Evolutionary conservation across 2,797 vertebrate genomes (phyloP).

Genomic region (Astyanax mexicanus): DNA sequence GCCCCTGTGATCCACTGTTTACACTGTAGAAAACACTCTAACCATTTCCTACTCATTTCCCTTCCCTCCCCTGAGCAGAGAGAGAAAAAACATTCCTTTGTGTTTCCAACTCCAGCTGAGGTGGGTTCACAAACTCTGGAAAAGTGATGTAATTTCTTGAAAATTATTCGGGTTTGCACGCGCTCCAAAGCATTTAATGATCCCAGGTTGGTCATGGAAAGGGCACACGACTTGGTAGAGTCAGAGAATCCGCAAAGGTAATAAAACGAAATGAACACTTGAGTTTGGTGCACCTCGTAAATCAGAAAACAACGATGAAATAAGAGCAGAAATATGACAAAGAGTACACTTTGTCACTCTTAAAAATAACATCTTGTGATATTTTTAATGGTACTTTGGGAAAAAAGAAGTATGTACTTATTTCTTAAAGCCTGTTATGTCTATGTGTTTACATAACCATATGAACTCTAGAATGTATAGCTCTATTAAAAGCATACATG

Average conservation of each 20-base stretch:
- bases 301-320: conserved; percentile 75
- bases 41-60: conserved; percentile 74
- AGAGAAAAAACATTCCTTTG: conserved; percentile 52
- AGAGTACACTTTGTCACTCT: conserved; percentile 69
- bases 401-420: conserved; percentile 34
- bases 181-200: conserved; percentile 71
- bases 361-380: conserved; percentile 61
- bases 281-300: conserved; percentile 71
- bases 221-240: conserved; percentile 49
- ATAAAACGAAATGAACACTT: conserved; percentile 27
- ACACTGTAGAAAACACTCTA: conserved; percentile 76
- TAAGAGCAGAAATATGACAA: conserved; percentile 61
- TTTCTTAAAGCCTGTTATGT: conserved; percentile 30
- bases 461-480: conserved; percentile 34
- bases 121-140: conserved; percentile 68
- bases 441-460: conserved; percentile 32
- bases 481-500: conserved; percentile 24
- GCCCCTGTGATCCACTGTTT: conserved; percentile 74
- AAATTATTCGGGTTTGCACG: conserved; percentile 73
- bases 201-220: conserved; percentile 71
- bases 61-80: conserved; percentile 42
- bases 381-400: conserved; percentile 50
- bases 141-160: conserved; percentile 77
- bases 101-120: conserved; percentile 66
- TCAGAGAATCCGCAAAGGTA: conserved; percentile 30